Evolutionary conservation across 30 jellyfish, hydroid and myxozoan species (phyloP), one percentile per base, ranked within the genome.

Genomic region (Rhopilema esculentum): DNA sequence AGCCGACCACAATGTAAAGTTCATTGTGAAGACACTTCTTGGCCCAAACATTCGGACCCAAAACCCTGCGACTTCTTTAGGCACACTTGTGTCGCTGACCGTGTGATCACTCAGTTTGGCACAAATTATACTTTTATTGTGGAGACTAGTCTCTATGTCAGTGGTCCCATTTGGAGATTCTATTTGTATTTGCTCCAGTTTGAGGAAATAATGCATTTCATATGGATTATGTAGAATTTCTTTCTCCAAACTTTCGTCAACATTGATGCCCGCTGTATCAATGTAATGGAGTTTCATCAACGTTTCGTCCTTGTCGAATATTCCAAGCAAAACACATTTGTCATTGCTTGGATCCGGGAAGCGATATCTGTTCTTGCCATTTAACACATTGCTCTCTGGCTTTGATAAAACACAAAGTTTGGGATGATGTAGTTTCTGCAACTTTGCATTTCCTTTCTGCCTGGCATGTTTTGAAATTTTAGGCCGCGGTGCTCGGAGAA

Each of bases 321-420:
- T 40, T 18, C 97, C 98, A 67, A 92, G 64, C 75, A 92, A 86
- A 32, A 92, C 69, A 40, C 92, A 86, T 82, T 93, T 85, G 63
- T 92, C 98, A 28, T 90, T 89, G 30, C 90, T 66, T 7, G 98
- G 96, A 53, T 92, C 98, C 30, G 98, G 98, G 82, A 92, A 92
- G 30, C 98, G 63, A 30, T 61, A 72, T 48, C 98, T 70, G 70
- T 74, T 85, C 29, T 90, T 92, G 18, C 98, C 98, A 52, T 92
- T 92, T 24, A 92, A 24, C 4, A 85, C 95, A 21, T 27, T 80
- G 17, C 63, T 88, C 16, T 73, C 95, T 18, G 98, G 91, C 66
- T 92, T 92, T 62, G 98, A 76, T 40, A 87, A 51, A 24, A 87
- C 86, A 77, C 70, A 48, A 69, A 87, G 29, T 27, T 69, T 87